phyloP scores from a whole-genome alignment of 2,113 vertebrate genomes.

The Epinephelus cyanopodus region DNA sequence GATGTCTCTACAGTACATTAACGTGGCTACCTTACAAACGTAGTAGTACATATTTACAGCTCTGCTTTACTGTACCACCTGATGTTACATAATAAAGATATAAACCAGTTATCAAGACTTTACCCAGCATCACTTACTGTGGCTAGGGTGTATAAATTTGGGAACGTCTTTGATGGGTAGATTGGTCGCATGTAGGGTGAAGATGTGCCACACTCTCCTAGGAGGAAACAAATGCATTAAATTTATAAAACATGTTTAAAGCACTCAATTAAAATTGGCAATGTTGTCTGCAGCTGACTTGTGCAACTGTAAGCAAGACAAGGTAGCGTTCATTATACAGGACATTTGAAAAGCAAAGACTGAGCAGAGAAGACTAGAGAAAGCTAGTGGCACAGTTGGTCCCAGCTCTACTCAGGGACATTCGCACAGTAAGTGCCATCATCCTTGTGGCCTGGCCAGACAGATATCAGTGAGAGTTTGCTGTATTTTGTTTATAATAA shows the following conservation, averaged over 20 bases:
- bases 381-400: neutral
- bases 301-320: too few species aligned
- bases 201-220: constrained; percentile 93
- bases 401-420: neutral
- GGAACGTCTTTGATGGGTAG: constrained; percentile 98
- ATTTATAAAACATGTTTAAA: neutral
- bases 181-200: constrained; percentile 95
- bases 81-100: too few species aligned
- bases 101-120: too few species aligned
- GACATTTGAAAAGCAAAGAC: neutral
- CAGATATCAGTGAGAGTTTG: neutral
- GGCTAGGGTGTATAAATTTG: constrained; percentile 95
- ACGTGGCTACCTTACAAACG: too few species aligned
- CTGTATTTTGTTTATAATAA: neutral
- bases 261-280: neutral
- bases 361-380: neutral
- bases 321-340: too few species aligned
- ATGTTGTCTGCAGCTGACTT: too few species aligned
- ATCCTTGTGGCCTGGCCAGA: neutral
- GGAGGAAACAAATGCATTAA: constrained; percentile 22
- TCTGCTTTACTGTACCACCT: too few species aligned
- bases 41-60: too few species aligned
- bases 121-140: constrained; percentile 85
- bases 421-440: neutral
- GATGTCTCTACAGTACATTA: neutral